Conservation (phyloP, 2,113 vertebrate species). For the Malurus melanocephalus region DNA sequence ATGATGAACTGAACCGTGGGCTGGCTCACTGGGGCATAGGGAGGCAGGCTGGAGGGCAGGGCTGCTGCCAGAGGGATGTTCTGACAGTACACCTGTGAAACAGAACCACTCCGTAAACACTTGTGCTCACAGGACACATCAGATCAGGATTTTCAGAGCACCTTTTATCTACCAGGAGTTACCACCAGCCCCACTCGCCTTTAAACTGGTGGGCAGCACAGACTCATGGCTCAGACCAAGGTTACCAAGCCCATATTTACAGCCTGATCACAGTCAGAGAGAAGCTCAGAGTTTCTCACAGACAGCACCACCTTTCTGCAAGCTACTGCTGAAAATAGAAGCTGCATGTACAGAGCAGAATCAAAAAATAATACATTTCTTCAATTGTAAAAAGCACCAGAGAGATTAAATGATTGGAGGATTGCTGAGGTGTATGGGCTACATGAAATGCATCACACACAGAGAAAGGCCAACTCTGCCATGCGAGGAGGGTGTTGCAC, state of each 20-base stretch:
- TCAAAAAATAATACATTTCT: neutral
- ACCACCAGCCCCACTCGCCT: neutral
- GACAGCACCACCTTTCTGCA: neutral
- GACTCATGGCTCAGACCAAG: neutral
- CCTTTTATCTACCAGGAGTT: neutral
- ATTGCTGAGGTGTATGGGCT: neutral
- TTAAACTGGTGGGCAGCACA: neutral
- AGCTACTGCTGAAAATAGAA: neutral
- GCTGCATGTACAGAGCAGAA: neutral
- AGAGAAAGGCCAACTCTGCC: conserved; percentile 2
- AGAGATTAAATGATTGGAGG: neutral
- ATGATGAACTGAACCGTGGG: conserved; percentile 68
- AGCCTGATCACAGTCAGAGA: neutral
- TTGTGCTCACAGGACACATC: neutral
- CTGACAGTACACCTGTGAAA: conserved; percentile 65
- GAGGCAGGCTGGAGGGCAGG: conserved; percentile 56
- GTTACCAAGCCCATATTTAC: neutral
- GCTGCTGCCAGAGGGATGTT: conserved; percentile 42
- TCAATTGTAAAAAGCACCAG: neutral
- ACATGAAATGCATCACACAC: conserved; percentile 19
- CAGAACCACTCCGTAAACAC: neutral
- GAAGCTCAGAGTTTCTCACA: neutral
- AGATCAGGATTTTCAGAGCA: neutral
- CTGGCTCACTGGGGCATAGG: conserved; percentile 62
- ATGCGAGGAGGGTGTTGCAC: conserved; percentile 15